Evolutionary conservation across 1,140 invertebrate genomes (phyloP), one percentile per base, ranked within the genome.

Genomic region (Metaphire vulgaris): DNA sequence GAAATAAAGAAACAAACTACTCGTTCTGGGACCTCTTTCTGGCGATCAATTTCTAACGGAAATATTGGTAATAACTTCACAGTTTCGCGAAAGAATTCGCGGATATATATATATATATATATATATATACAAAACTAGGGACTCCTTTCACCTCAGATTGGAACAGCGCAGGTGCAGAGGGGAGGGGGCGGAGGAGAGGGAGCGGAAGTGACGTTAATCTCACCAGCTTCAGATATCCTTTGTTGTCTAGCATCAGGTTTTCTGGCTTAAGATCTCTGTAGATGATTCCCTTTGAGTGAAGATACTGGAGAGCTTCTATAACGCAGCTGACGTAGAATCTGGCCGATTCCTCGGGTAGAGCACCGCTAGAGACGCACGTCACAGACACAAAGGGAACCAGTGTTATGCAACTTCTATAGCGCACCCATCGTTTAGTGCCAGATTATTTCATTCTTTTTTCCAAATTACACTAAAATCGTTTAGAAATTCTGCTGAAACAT

Each of bases 211-310:
- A n/a, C 32, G 26, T 28, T 73, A 34, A 28, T 34, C 83, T 76
- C 74, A 95, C 93, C 87, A 98, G 85, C 89, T 97, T 97, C 29
- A 97, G 90, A 82, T 97, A 97, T 74, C 96, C 96, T 74, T 90
- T 88, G 66, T 89, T 88, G 81, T 94, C 92, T 0, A 98, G 87
- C 87, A 97, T 91, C 66, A 97, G 87, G 85, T 98, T 98, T 87
- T 98, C 95, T 0, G 95, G 96, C 84, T 98, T 98, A 16, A 98
- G 89, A 87, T 98, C 96, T 81, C 95, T 88, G 84, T 96, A 98
- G 76, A 97, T 92, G 74, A 97, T 93, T 75, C 92, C 90, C 80
- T 91, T 89, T 1, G 89, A 88, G 81, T 98, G 96, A 16, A 98
- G 88, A 86, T 95, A 96, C 79, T 93, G 91, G 73, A 97, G 91